These are phyloP conservation scores for Apotomis betuletana DNA, from an alignment of 2,888 invertebrate species.

Conservation along the genomic window DNA sequence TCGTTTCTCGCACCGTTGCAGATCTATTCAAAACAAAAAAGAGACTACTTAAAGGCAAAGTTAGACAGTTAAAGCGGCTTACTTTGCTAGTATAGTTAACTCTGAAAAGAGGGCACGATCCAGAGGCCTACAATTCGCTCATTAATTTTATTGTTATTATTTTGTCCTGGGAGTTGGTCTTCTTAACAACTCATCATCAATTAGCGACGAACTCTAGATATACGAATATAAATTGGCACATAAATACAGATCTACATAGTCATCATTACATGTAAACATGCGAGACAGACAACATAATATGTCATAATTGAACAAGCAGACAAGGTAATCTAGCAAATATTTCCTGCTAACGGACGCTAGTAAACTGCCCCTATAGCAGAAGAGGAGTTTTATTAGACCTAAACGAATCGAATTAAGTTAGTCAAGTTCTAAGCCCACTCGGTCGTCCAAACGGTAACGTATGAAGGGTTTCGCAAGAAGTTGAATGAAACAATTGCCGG, in stretches of 20 bases:
- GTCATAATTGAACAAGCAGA: neutral
- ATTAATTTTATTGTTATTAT: too few species aligned
- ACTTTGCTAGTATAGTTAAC: too few species aligned
- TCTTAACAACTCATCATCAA: too few species aligned
- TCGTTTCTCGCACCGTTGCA: neutral
- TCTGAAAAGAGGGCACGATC: too few species aligned
- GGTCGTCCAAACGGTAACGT: conserved; percentile 19
- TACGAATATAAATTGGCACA: too few species aligned
- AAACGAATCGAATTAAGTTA: conserved; percentile 10
- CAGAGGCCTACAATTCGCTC: too few species aligned
- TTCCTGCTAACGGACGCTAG: too few species aligned
- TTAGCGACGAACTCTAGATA: too few species aligned
- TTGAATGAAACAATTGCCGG: conserved; percentile 42
- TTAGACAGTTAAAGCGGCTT: neutral
- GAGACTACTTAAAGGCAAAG: neutral
- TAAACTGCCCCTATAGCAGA: neutral
- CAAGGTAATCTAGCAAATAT: too few species aligned
- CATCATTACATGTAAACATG: too few species aligned
- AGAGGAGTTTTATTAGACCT: conserved; percentile 4
- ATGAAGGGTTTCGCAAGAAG: conserved; percentile 44
- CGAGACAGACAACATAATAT: neutral
- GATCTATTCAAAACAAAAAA: neutral
- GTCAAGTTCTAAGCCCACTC: conserved; percentile 25
- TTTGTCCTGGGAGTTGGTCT: too few species aligned
- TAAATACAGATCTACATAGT: too few species aligned